phyloP scores from a whole-genome alignment of 92 coral and sea anemone species.

The Paragorgia papillata region DNA sequence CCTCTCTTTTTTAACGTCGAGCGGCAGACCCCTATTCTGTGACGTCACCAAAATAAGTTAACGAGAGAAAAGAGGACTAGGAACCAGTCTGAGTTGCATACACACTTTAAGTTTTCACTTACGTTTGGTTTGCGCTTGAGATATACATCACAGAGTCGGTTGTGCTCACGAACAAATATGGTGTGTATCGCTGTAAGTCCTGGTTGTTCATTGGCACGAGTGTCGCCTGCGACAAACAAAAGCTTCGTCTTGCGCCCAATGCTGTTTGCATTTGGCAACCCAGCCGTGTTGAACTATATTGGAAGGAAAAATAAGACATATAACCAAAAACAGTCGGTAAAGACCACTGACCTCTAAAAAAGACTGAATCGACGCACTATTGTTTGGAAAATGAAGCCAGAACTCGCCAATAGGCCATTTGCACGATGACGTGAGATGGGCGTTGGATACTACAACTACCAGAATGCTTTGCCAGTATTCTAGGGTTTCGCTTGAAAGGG shows the following conservation, averaged over 20 bases:
- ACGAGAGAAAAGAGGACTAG: too few species aligned
- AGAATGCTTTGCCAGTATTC: too few species aligned
- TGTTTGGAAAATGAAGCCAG: too few species aligned
- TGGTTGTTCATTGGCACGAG: constrained; percentile 87
- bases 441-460: too few species aligned
- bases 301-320: not conserved
- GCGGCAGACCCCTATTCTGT: too few species aligned
- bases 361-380: not conserved
- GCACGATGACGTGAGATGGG: too few species aligned
- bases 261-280: constrained; percentile 73
- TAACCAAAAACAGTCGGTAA: not conserved
- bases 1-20: too few species aligned
- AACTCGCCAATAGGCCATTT: too few species aligned
- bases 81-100: too few species aligned
- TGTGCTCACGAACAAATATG: constrained; percentile 79
- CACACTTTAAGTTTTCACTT: constrained; percentile 5
- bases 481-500: too few species aligned
- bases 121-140: constrained; percentile 58
- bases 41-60: too few species aligned
- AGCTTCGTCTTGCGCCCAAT: constrained; percentile 80
- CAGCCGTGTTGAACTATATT: constrained; percentile 80
- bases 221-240: constrained; percentile 81
- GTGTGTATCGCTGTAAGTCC: constrained; percentile 81
- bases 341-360: not conserved
- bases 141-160: constrained; percentile 78